Percentiles rank a stretch among this genome's conserved stretches.
These are phyloP conservation scores for Athalia rosae DNA, from an alignment of 2,888 invertebrate species.

Conservation along the genomic window DNA sequence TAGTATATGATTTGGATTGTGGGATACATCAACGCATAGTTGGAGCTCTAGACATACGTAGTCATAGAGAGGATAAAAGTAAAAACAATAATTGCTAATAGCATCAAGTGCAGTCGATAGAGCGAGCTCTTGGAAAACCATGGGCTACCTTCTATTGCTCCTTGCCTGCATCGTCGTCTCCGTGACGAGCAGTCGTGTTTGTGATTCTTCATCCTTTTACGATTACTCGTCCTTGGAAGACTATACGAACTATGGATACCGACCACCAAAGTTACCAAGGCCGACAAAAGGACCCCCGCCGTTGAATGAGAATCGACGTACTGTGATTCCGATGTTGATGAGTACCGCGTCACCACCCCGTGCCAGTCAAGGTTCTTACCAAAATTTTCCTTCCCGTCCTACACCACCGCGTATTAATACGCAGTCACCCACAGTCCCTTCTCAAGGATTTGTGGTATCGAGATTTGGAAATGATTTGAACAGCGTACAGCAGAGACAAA, in stretches of 20 bases:
- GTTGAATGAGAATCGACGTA: neutral
- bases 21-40: neutral
- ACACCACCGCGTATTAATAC: too few species aligned
- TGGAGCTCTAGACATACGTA: neutral
- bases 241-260: neutral
- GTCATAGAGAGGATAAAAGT: neutral
- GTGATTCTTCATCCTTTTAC: slow-evolving; percentile 6
- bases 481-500: slow-evolving; percentile 21
- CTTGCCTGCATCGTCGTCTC: neutral
- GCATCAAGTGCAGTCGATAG: too few species aligned
- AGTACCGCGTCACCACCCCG: too few species aligned
- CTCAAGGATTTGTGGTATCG: neutral
- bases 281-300: neutral
- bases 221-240: neutral
- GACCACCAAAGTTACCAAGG: neutral
- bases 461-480: slow-evolving; percentile 18
- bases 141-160: neutral
- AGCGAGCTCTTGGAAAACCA: too few species aligned
- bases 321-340: too few species aligned
- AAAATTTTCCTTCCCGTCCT: too few species aligned
- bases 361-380: too few species aligned
- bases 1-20: slow-evolving; percentile 14
- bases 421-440: too few species aligned
- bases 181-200: neutral
- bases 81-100: neutral